Percentiles rank a stretch among this genome's conserved stretches.
These are phyloP conservation scores for Sthenelais limicola DNA, from an alignment of 2,888 invertebrate species.

Conservation along the genomic window DNA sequence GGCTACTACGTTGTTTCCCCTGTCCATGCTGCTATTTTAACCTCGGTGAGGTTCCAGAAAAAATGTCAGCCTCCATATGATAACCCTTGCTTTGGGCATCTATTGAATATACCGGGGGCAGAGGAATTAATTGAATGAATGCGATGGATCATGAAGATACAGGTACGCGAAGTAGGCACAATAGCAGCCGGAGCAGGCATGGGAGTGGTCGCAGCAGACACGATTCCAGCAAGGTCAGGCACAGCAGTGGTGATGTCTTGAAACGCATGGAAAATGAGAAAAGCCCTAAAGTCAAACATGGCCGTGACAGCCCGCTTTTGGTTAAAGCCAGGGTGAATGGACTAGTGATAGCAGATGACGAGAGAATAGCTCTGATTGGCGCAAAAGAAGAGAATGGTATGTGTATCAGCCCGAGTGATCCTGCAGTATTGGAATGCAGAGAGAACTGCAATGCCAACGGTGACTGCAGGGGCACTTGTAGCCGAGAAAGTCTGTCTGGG, in stretches of 20 bases:
- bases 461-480: background rate
- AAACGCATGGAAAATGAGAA: conserved; percentile 10
- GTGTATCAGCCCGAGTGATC: conserved; percentile 12
- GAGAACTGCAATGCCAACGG: background rate
- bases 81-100: too few species aligned
- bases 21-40: too few species aligned
- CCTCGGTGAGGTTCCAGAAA: too few species aligned
- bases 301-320: conserved; percentile 14
- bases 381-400: background rate
- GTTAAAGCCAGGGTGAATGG: conserved; percentile 6
- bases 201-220: conserved; percentile 22
- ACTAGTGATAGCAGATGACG: background rate
- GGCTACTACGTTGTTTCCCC: too few species aligned
- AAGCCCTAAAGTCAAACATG: conserved; percentile 5
- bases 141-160: conserved; percentile 13
- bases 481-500: background rate
- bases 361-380: conserved; percentile 5
- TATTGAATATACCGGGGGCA: too few species aligned
- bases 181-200: conserved; percentile 20
- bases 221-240: conserved; percentile 13
- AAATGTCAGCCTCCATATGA: too few species aligned
- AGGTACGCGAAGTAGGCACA: conserved; percentile 12
- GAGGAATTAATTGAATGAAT: too few species aligned
- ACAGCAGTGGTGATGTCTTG: conserved; percentile 8
- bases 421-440: too few species aligned